Evolutionary conservation across 2,113 vertebrate genomes (phyloP), one percentile per base, ranked within the genome.

Genomic region (Dasyprocta punctata): DNA sequence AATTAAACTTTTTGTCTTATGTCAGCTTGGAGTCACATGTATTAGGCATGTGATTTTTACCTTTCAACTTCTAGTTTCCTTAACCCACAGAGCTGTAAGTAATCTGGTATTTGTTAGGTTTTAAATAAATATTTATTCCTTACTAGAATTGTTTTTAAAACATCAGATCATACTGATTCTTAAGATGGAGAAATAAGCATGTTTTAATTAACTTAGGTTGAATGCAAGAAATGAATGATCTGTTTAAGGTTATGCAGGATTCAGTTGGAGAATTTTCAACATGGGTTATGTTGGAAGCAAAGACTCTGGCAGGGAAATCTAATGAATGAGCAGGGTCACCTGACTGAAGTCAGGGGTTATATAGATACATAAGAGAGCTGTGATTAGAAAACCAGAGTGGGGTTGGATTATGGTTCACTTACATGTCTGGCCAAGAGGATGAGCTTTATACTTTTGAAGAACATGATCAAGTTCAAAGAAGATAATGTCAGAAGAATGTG

Each of bases 111-210:
- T 83, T 95, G 86, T 4, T 82, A 61, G 9, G 3, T 52, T 85
- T 61, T 92, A 77, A 86, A 49, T 63, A 83, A 82, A 60, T 2
- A 30, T 54, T 82, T 56, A 71, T 77, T 92, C 28, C 92, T 90
- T 47, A 54, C 83, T 87, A 86, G 88, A 52, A 24, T 60, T 92
- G 2, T 67, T 87, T 60, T 85, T 49, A 85, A 95, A 91, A 83
- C 1, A 86, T 75, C 8, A 89, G 93, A 65, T 60, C 67, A n/a
- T 67, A 44, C 9, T 54, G 28, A 38, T 96, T 95, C 3, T 94
- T n/a, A 75, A 44, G 9, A 33, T 16, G 30, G 26, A 54, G 54
- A 77, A 89, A 17, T 63, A 86, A 56, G 13, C 3, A 41, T 77
- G 22, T 5, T 73, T 94, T 77, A 28, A 87, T 69, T 19, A 20